phyloP scores from a whole-genome alignment of 2,888 invertebrate genomes.

The Calliopum simillimum region DNA sequence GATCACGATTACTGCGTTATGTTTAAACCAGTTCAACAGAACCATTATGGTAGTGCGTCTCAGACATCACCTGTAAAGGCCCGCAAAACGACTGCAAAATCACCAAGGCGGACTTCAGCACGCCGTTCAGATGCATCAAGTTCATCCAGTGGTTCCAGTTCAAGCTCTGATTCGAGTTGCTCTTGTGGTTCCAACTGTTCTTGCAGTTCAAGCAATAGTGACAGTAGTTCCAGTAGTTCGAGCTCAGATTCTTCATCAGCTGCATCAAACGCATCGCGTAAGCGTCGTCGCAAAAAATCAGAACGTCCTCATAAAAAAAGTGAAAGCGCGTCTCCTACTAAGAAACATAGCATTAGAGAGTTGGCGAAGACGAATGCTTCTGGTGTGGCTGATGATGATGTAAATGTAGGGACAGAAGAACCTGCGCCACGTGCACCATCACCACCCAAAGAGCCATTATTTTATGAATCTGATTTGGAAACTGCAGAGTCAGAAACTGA shows the following conservation, averaged over 20 bases:
- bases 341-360: slow-evolving; percentile 43
- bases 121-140: slow-evolving; percentile 71
- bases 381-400: slow-evolving; percentile 33
- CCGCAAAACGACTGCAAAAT: slow-evolving; percentile 41
- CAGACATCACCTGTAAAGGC: slow-evolving; percentile 54
- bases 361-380: slow-evolving; percentile 35
- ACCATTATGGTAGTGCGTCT: slow-evolving; percentile 52
- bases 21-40: slow-evolving; percentile 54
- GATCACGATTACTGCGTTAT: slow-evolving; percentile 83
- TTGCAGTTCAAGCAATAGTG: slow-evolving; percentile 77
- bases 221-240: slow-evolving; percentile 73
- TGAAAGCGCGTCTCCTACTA: slow-evolving; percentile 51
- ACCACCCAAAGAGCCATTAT: slow-evolving; percentile 70
- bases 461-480: slow-evolving; percentile 86
- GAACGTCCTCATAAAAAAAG: slow-evolving; percentile 63
- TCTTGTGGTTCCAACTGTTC: slow-evolving; percentile 88
- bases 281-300: slow-evolving; percentile 65
- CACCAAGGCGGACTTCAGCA: slow-evolving; percentile 47
- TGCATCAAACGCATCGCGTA: slow-evolving; percentile 59
- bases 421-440: slow-evolving; percentile 45
- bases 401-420: slow-evolving; percentile 68
- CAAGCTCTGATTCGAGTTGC: slow-evolving; percentile 82
- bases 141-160: slow-evolving; percentile 82
- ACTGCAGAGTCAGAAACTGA: slow-evolving; percentile 88
- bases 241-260: slow-evolving; percentile 68